Conservation (phyloP, 2,113 vertebrate genomes). For the Megalops atlanticus region DNA sequence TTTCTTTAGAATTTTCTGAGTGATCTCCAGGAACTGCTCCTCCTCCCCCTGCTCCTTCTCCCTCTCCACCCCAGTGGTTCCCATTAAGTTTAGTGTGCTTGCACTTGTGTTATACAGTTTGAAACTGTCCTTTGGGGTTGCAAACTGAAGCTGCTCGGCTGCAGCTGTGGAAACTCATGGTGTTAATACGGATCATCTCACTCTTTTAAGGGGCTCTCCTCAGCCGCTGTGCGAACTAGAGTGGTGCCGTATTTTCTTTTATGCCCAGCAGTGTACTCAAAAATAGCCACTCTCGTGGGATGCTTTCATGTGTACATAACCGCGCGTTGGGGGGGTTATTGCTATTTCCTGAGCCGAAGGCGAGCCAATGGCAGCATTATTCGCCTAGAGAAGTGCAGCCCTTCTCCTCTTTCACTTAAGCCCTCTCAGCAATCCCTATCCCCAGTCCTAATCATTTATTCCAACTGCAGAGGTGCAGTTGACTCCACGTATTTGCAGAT, state of each 20-base stretch:
- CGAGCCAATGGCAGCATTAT: not conserved
- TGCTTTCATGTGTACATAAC: slow-evolving; percentile 1
- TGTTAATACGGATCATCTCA: not conserved
- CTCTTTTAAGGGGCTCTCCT: not conserved
- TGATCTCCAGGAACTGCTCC: too few relatives aligned
- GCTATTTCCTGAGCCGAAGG: not conserved
- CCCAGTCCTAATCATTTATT: not conserved
- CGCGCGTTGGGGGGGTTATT: not conserved
- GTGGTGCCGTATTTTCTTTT: not conserved
- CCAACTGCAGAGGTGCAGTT: not conserved
- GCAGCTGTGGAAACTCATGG: not conserved
- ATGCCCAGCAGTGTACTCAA: not conserved
- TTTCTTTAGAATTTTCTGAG: too few relatives aligned
- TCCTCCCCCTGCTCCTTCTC: too few relatives aligned
- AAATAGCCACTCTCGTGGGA: not conserved
- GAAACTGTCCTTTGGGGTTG: not conserved
- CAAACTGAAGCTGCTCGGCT: not conserved
- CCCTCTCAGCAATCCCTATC: not conserved
- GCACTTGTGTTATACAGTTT: not conserved
- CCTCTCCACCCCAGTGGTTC: not conserved
- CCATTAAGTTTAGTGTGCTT: not conserved
- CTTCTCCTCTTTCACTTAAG: not conserved
- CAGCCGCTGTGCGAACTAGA: not conserved
- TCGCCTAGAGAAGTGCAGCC: not conserved
- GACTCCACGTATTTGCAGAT: too few relatives aligned